Evolutionary conservation across 2,888 invertebrate species (phyloP), one percentile per base, ranked within the genome.

Genomic region (Caenorhabditis angaria): DNA sequence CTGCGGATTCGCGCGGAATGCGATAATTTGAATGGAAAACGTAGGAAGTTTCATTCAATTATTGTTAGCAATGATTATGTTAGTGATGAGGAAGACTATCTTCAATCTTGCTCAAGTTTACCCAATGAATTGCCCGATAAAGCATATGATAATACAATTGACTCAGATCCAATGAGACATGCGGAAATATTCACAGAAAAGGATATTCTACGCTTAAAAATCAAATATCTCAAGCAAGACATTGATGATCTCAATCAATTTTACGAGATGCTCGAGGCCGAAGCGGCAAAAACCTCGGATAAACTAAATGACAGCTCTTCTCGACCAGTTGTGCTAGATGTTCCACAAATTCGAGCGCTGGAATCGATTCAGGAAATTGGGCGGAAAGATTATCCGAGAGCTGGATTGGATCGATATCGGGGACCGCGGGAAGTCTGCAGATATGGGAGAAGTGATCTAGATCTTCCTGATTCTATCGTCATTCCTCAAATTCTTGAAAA

Each of bases 21-120:
- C 41, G 62, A 69, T 32, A 65, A 61, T 50, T 22, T 54, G 1
- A 50, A 59, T 1, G 59, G 61, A 60, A 54, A 55, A 22, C 47
- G 61, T 29, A 50, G 65, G 12, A 57, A 65, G 3, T 63, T 58
- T 24, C 60, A 60, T 47, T 57, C 65, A 10, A 60, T 61, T 60
- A 65, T 73, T 41, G 55, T 32, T 5, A 57, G 69, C 0, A 67
- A 73, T 53, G 69, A 63, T n/a, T 47, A 27, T 22, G 63, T 73
- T 10, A 73, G 73, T 6, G 69, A 73, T 50, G 73, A 73, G 20
- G 73, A 73, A 25, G 73, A 73, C 12, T 73, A 20, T 18, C 56
- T 73, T 5, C 73, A 69, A 35, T 27, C 69, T 6, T 20, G 47
- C 0, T 20, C 27, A 29, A 35, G 20, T 0, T 41, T 62, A n/a